Conservation (phyloP, 2,888 invertebrate genomes). For the Lordiphosa fenestrarum region DNA sequence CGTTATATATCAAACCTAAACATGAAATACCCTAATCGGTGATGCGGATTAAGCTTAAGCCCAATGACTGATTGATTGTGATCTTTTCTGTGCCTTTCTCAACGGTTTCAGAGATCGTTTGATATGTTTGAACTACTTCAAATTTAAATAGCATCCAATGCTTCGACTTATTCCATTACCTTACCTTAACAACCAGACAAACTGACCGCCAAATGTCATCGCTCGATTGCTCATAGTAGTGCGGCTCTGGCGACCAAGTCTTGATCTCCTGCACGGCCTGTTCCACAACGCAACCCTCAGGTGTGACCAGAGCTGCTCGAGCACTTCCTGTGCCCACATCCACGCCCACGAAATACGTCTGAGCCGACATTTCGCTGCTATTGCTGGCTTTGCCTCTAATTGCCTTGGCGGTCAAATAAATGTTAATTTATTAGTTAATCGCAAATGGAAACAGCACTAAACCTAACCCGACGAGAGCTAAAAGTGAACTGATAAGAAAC, state of each 20-base stretch:
- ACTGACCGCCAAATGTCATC: slow-evolving; percentile 91
- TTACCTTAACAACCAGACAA: slow-evolving; percentile 87
- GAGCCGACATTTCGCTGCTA: slow-evolving; percentile 50
- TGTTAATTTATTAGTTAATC: slow-evolving; percentile 33
- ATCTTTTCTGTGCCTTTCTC: too few species aligned
- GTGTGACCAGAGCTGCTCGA: slow-evolving; percentile 89
- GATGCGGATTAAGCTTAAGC: too few species aligned
- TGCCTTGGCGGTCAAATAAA: slow-evolving; percentile 60
- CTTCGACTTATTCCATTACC: slow-evolving; percentile 17
- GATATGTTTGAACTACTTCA: too few species aligned
- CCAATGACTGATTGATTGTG: too few species aligned
- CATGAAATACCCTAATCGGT: too few species aligned
- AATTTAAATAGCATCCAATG: too few species aligned
- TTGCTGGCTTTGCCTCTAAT: slow-evolving; percentile 11
- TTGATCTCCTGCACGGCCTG: slow-evolving; percentile 84
- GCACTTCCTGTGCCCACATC: slow-evolving; percentile 97
- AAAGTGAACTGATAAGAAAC: slow-evolving; percentile 57
- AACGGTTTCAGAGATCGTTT: too few species aligned
- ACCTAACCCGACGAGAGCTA: slow-evolving; percentile 31
- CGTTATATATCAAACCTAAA: too few species aligned
- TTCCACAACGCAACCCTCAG: slow-evolving; percentile 85
- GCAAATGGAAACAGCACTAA: slow-evolving; percentile 20
- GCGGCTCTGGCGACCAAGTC: slow-evolving; percentile 88
- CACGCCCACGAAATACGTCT: slow-evolving; percentile 88
- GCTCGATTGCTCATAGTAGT: slow-evolving; percentile 95